Conservation (phyloP, 1,140 invertebrate genomes). For the Philotrypesis tridentata region DNA sequence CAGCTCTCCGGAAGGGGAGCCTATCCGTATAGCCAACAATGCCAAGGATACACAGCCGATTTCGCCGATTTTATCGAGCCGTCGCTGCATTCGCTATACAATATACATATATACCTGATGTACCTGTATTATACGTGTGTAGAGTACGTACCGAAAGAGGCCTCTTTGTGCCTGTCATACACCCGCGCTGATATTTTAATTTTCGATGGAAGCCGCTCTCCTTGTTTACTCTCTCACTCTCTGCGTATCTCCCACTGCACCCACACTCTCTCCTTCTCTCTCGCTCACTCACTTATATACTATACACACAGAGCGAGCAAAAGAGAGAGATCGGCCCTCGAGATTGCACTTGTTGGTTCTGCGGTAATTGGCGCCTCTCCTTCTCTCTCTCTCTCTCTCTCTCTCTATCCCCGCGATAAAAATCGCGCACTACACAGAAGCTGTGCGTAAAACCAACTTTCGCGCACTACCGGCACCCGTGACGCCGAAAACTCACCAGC, state of each 20-base stretch:
- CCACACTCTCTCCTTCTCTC: too few species aligned
- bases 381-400: not conserved
- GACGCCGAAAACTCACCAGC: too few species aligned
- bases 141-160: too few species aligned
- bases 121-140: too few species aligned
- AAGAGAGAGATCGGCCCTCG: not conserved
- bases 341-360: slow-evolving; percentile 17
- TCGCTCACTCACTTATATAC: too few species aligned
- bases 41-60: slow-evolving; percentile 57
- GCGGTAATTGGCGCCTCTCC: not conserved
- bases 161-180: not conserved
- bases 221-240: slow-evolving; percentile 45
- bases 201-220: slow-evolving; percentile 23
- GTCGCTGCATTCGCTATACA: too few species aligned
- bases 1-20: slow-evolving; percentile 55
- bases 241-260: too few species aligned
- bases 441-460: not conserved
- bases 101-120: too few species aligned
- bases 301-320: too few species aligned
- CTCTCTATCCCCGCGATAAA: not conserved
- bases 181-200: slow-evolving; percentile 45
- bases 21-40: slow-evolving; percentile 52
- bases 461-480: too few species aligned
- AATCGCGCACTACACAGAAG: not conserved
- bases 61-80: slow-evolving; percentile 55